Evolutionary conservation across 1,140 invertebrate genomes (phyloP), one percentile per base, ranked within the genome.

Genomic region (Dermatophagoides farinae): DNA sequence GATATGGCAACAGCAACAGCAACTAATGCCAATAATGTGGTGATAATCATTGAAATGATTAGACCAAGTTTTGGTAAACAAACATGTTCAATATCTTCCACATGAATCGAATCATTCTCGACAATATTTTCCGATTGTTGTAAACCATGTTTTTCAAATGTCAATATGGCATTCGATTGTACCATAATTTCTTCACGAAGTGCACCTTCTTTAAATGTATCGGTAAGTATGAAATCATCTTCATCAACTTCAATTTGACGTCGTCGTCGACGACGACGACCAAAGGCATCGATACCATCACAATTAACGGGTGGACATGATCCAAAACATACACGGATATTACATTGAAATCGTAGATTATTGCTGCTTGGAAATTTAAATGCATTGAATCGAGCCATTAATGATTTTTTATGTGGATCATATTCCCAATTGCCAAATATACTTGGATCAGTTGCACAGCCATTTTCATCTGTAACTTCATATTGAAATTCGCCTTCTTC

Each of bases 351-450:
- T 71, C 87, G 76, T 66, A 93, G 88, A 69, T 89, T 91, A 67
- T 91, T 88, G 67, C 86, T 88, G 62, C 84, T 87, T 0, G 88
- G 89, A 79, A 95, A 95, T 71, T 95, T 93, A 71, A 95, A 95
- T 8, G 63, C 89, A 70, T 90, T 90, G 70, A 95, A 92, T 62
- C 82, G 80, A 44, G 88, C 88, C 68, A 84, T 75, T 22, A 93
- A 72, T 12, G 84, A 80, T 69, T 85, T 84, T 12, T 82, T 82
- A 40, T 87, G 84, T 6, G 82, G 77, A 68, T 86, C 85, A 64
- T 86, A 82, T 65, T 87, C 82, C 88, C 88, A 93, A 70, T 92
- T 87, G 18, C 86, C 87, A 67, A 92, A 92, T 67, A 92, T 90
- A 18, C 80, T 82, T 4, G 86, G 83, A 74, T 92, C 88, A 0